Evolutionary conservation across 2,113 vertebrate species (phyloP).

Genomic region (Ahaetulla prasina): DNA sequence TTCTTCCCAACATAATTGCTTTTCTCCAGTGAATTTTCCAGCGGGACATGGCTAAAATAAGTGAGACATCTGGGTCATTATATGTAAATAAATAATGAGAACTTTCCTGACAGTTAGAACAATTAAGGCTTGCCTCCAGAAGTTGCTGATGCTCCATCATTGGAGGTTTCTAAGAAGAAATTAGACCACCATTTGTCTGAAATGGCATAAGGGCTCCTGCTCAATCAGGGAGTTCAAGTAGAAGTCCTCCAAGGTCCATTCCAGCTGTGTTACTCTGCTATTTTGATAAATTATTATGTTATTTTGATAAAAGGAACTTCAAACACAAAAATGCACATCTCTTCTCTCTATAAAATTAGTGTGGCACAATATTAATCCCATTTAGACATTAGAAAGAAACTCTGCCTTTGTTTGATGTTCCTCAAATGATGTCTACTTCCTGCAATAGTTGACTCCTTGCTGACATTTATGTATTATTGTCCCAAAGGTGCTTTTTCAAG

Average conservation of each 20-base stretch:
- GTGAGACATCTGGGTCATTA: background rate
- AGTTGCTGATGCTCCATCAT: no score
- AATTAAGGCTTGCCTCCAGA: no score
- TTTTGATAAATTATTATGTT: no score
- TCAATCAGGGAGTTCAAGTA: no score
- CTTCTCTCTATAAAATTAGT: background rate
- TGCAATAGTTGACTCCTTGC: background rate
- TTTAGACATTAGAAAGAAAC: background rate
- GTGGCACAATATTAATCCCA: background rate
- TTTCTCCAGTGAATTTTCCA: no score
- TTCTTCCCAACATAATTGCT: background rate
- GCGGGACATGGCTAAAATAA: no score
- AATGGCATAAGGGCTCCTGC: no score
- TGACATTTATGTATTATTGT: background rate
- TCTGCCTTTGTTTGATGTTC: background rate
- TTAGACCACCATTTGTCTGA: no score
- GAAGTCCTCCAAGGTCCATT: no score
- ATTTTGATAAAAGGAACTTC: background rate
- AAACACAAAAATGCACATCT: background rate
- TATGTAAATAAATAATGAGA: background rate
- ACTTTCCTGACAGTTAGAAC: no score
- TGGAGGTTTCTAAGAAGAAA: no score
- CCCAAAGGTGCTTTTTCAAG: background rate
- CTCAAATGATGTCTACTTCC: background rate
- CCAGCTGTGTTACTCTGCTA: no score